Base-by-base conservation (phyloP, 2,113 vertebrate species). In the Regulus satrapa region DNA sequence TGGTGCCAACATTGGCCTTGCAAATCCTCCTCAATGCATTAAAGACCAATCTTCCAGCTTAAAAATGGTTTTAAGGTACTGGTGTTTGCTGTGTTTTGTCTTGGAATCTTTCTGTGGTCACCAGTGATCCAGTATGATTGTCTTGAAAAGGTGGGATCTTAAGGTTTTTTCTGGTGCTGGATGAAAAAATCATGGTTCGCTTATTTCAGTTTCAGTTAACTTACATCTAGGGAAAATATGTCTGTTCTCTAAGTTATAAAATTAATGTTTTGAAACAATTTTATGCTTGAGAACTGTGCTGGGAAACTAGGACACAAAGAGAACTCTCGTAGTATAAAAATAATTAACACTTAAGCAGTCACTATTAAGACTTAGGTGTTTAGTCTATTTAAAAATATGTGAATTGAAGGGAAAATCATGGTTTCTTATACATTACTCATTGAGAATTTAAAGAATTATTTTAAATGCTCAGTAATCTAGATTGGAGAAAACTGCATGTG, bases 11-110 rank as follows among this genome's bases (percentile, higher is more conserved):
- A 10, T 1, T 29, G 23, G 62, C 55, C 11, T 26, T 75, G 32
- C 7, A 32, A 13, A 32, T 49, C 32, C 69, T 25, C 24, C 26
- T 18, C 12, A 55, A 29, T 1, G 1, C 32, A 79, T 71, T 12
- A 5, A 90, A 63, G 68, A 73, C 5, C 0, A 5, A 20, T 29
- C 8, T 38, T 75, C 0, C 0, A 5, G 18, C 72, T 68, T 12
- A 12, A 29, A 78, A 59, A 31, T 12, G 6, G 3, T 18, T 58
- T 78, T 71, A 36, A 82, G 25, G 8, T 52, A 8, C 26, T 49
- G 25, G 1, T 79, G 10, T 34, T 85, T 67, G n/a, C 38, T 49
- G 12, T 38, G 7, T 63, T 75, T 75, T 67, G 29, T 38, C 40
- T 62, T 75, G 25, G 48, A 36, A 67, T 36, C 13, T 58, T 74